Base-by-base conservation (phyloP, 2,113 vertebrate genomes). In the Dipodomys stephensi region DNA sequence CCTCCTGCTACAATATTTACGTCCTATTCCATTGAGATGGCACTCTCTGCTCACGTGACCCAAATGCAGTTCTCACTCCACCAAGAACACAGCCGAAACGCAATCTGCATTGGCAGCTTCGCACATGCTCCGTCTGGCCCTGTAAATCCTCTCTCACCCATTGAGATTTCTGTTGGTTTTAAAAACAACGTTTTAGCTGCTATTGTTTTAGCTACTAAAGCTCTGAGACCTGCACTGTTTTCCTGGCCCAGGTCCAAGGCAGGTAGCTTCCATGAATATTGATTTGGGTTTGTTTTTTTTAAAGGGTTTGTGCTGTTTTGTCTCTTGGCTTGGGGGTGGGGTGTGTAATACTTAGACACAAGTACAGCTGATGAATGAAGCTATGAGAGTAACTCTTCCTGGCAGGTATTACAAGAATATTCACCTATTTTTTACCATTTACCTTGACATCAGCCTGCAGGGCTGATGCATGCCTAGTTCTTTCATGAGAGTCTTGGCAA, bases 61-160 rank as follows among this genome's bases (percentile, higher is more conserved):
- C 87, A 76, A 81, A 91, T 93, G 95, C 93, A 16, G 28, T 53
- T 83, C 71, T 20, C 81, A 46, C 68, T 25, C 77, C 92, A 46
- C 87, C 86, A 95, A 8, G 18, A 93, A 64, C 83, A 93, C 72
- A 90, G 77, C 94, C 6, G 80, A 94, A 88, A 1, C 77, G 92
- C 91, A 64, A 85, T 87, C 96, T 96, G 97, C 90, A 87, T 83
- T 67, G 94, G 64, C 97, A 85, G 97, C 96, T 97, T 92, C 32
- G 98, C 98, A 98, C 98, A 99, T 98, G 98, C 99, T 98, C 98
- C 2, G 97, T 98, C 73, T 68, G 95, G 83, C 94, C 90, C 87
- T 53, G 87, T 91, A 90, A 71, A 94, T 94, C 97, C 97, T 96
- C 97, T 96, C 97, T 97, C 97, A 87, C 97, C 89, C 96, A 94